Conservation (phyloP, 2,113 vertebrate species). For the Tenrec ecaudatus region DNA sequence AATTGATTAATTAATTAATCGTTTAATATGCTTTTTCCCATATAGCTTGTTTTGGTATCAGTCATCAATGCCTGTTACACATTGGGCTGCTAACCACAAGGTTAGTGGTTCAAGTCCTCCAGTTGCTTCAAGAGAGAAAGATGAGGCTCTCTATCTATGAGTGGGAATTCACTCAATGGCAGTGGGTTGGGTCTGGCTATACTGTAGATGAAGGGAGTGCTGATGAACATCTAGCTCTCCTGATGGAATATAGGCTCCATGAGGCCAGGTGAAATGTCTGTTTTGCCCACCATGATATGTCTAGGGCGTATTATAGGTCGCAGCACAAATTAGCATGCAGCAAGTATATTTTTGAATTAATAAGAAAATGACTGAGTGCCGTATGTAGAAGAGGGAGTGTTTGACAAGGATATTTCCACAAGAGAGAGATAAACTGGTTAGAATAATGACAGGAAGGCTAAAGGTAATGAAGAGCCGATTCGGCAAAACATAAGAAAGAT, state of each 20-base stretch:
- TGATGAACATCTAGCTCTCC: background rate
- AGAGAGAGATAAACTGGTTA: slow-evolving; percentile 10
- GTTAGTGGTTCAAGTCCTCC: no score
- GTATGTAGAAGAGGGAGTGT: background rate
- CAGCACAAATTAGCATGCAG: background rate
- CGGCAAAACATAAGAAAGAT: background rate
- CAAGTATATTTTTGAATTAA: slow-evolving; percentile 17
- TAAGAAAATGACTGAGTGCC: slow-evolving; percentile 30
- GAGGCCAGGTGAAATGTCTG: background rate
- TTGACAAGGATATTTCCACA: background rate
- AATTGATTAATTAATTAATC: background rate
- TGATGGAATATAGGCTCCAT: background rate
- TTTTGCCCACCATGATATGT: background rate
- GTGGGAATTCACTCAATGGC: background rate
- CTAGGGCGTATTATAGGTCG: background rate
- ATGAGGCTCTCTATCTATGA: no score
- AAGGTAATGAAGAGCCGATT: background rate
- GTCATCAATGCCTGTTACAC: background rate
- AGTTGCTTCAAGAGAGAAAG: no score
- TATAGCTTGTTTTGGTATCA: background rate
- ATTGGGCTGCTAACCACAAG: background rate
- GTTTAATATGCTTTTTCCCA: background rate
- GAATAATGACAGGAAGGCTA: background rate
- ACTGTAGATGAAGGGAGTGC: background rate
- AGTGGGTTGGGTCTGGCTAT: background rate